These are phyloP conservation scores for Leucophora obtusa DNA, from an alignment of 2,888 invertebrate species.

Conservation along the genomic window DNA sequence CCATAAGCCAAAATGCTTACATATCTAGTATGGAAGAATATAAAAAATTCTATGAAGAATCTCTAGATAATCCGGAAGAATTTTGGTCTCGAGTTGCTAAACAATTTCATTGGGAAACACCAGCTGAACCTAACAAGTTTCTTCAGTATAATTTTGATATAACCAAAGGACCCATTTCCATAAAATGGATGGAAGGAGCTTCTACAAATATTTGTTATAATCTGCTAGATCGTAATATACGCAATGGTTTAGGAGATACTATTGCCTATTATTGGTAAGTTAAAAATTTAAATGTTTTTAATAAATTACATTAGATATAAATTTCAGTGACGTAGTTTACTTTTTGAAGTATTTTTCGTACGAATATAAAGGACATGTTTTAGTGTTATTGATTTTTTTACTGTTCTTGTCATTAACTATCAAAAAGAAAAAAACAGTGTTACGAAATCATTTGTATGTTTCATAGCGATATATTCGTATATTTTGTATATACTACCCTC, in stretches of 20 bases:
- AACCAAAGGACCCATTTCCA: constrained; percentile 91
- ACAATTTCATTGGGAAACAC: constrained; percentile 95
- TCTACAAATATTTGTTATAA: constrained; percentile 98
- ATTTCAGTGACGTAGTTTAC: constrained; percentile 47
- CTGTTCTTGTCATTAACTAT: constrained; percentile 16
- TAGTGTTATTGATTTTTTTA: constrained; percentile 48
- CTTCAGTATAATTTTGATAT: constrained; percentile 95
- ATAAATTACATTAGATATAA: constrained; percentile 1
- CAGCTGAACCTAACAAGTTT: constrained; percentile 86
- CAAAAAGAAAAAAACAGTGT: constrained; percentile 23
- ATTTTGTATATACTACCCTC: constrained; percentile 13
- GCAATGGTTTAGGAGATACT: constrained; percentile 92
- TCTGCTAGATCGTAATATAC: constrained; percentile 93
- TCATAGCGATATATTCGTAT: constrained; percentile 10
- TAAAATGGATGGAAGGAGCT: constrained; percentile 97
- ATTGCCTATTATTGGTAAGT: constrained; percentile 97
- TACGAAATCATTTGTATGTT: constrained; percentile 53
- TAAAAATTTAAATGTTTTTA: neutral
- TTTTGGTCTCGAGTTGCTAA: constrained; percentile 97
- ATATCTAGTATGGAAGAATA: constrained; percentile 88
- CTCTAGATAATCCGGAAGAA: constrained; percentile 90
- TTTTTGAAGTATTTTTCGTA: constrained; percentile 13
- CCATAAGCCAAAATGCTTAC: constrained; percentile 82
- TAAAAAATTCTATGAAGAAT: constrained; percentile 89
- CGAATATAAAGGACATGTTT: constrained; percentile 50